Percentiles rank a stretch among this genome's conserved stretches.
Conservation (phyloP, 2,797 vertebrate species). For the Hydrolagus colliei region DNA sequence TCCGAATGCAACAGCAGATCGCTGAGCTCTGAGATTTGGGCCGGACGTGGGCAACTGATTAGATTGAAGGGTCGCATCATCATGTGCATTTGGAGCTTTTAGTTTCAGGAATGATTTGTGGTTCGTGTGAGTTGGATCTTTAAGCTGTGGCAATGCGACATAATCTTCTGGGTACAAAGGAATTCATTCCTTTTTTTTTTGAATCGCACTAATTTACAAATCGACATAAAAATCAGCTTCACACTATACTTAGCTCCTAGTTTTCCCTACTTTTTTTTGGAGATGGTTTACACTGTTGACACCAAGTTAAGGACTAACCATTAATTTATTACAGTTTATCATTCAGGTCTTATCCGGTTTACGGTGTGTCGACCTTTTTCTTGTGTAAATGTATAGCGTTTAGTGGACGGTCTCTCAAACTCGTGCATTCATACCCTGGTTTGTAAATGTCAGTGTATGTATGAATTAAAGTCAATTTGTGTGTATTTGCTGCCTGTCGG, state of each 20-base stretch:
- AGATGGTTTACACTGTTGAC: background rate
- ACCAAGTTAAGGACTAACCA: background rate
- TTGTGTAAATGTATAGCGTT: conserved; percentile 23
- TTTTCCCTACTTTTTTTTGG: background rate
- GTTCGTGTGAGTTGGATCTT: too few species aligned
- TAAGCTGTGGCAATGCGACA: too few species aligned
- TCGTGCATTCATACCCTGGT: background rate
- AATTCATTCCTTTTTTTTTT: too few species aligned
- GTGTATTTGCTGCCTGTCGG: conserved; percentile 45
- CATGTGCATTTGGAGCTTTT: too few species aligned
- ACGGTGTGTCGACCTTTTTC: conserved; percentile 10
- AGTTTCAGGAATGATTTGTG: too few species aligned
- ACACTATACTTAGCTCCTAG: background rate
- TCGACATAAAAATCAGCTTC: background rate
- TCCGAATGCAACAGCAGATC: too few species aligned
- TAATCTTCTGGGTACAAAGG: too few species aligned
- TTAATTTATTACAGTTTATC: conserved; percentile 24
- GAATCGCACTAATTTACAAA: too few species aligned
- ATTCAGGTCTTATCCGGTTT: conserved; percentile 29
- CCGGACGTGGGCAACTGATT: too few species aligned
- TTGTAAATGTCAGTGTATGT: background rate
- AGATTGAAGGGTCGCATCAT: too few species aligned
- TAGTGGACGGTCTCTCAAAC: background rate
- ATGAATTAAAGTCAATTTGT: background rate
- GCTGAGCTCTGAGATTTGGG: too few species aligned